Evolutionary conservation across 1,140 invertebrate species (phyloP).

Genomic region (Megalopta genalis): DNA sequence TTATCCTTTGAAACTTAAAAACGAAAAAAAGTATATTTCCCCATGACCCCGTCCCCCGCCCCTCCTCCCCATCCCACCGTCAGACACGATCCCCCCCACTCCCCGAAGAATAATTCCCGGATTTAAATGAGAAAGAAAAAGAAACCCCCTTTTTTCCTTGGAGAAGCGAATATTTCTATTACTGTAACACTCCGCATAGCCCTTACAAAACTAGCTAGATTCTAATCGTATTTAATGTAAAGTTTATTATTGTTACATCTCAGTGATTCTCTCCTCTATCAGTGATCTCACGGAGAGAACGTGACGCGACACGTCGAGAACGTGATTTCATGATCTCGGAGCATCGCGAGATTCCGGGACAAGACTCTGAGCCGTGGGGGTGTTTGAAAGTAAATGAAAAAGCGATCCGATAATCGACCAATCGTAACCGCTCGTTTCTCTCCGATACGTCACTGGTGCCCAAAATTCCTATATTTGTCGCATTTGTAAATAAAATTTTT

Average conservation of each 20-base stretch:
- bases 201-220: conserved; percentile 69
- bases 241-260: conserved; percentile 75
- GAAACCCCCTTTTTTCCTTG: conserved; percentile 38
- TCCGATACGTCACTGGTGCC: conserved; percentile 73
- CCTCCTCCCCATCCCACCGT: not conserved
- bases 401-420: conserved; percentile 36
- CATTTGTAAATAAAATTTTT: conserved; percentile 81
- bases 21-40: conserved; percentile 53
- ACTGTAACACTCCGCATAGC: conserved; percentile 72
- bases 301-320: conserved; percentile 23
- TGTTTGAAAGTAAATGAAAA: conserved; percentile 12
- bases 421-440: conserved; percentile 56
- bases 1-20: conserved; percentile 75
- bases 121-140: conserved; percentile 22
- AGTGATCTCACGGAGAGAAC: conserved; percentile 66
- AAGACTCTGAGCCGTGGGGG: not conserved
- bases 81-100: conserved; percentile 16
- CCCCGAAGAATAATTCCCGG: conserved; percentile 1
- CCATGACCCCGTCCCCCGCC: not conserved
- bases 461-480: conserved; percentile 78
- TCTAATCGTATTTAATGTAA: conserved; percentile 77
- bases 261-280: conserved; percentile 72
- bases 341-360: no score
- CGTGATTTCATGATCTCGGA: not conserved
- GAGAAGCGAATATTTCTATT: conserved; percentile 67